phyloP scores from a whole-genome alignment of 2,113 vertebrate species.

The Accipiter cooperii region DNA sequence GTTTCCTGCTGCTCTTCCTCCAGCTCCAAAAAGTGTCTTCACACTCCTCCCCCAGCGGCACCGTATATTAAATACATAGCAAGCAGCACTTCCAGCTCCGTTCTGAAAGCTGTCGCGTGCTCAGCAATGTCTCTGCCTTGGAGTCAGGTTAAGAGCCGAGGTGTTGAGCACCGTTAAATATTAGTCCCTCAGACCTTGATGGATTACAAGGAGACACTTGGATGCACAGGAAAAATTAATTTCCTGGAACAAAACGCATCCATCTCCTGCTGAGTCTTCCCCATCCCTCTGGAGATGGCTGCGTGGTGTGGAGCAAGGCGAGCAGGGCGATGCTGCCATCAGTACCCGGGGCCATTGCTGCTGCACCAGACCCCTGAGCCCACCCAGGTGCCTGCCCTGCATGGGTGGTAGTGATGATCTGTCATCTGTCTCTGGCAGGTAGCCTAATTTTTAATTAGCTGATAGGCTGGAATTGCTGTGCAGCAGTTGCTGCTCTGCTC shows the following conservation, averaged over 20 bases:
- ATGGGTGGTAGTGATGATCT: not conserved
- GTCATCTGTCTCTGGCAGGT: not conserved
- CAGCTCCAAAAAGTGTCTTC: constrained; percentile 12
- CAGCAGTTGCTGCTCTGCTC: not conserved
- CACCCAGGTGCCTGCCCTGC: not conserved
- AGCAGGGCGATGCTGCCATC: accelerated
- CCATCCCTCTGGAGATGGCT: not conserved
- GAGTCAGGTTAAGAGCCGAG: not conserved
- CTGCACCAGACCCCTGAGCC: not conserved
- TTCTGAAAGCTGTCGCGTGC: not conserved
- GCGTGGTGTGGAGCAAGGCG: not conserved
- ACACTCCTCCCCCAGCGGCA: not conserved
- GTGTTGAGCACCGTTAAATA: not conserved
- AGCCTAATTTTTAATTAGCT: constrained; percentile 25
- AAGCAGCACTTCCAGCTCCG: not conserved
- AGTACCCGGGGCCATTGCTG: not conserved
- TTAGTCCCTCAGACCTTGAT: not conserved
- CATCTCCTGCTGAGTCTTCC: not conserved
- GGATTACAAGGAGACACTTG: not conserved
- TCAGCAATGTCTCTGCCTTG: not conserved
- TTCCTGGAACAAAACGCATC: constrained; percentile 2
- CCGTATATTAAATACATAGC: not conserved
- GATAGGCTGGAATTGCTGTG: not conserved
- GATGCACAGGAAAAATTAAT: constrained; percentile 6
- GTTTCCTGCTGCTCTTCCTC: constrained; percentile 12